Percentiles rank a stretch among this genome's conserved stretches.
phyloP scores from a whole-genome alignment of 2,113 vertebrate genomes.

The Cardinalis cardinalis region DNA sequence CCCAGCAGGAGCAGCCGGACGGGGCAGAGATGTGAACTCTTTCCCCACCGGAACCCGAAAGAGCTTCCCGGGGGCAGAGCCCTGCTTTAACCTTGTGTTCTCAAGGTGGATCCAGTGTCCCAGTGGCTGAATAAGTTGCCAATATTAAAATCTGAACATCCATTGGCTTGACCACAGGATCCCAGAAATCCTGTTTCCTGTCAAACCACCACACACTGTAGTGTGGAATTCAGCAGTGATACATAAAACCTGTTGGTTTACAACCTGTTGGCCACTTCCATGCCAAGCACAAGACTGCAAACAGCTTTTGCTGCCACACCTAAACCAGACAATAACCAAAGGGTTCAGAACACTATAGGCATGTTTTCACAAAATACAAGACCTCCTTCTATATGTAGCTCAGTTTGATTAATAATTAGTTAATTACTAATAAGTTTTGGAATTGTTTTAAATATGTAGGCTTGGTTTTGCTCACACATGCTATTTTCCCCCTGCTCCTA shows the following conservation, averaged over 20 bases:
- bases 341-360: not conserved
- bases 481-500: not conserved
- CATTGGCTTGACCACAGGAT: too few relatives aligned
- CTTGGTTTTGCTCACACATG: not conserved
- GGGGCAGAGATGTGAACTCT: too few relatives aligned
- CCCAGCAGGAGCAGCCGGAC: too few relatives aligned
- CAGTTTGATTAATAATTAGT: not conserved
- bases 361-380: not conserved
- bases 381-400: not conserved
- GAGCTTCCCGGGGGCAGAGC: too few relatives aligned
- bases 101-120: too few relatives aligned
- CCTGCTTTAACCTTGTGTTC: too few relatives aligned
- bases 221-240: not conserved
- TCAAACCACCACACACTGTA: too few relatives aligned
- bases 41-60: too few relatives aligned
- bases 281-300: not conserved
- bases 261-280: not conserved
- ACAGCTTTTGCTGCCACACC: not conserved
- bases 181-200: too few relatives aligned
- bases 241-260: not conserved
- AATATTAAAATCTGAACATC: too few relatives aligned
- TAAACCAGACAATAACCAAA: not conserved
- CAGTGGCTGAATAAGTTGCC: too few relatives aligned
- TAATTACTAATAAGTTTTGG: not conserved
- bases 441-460: not conserved